Conservation (phyloP, 2,113 vertebrate species). For the Aegotheles bennettii region DNA sequence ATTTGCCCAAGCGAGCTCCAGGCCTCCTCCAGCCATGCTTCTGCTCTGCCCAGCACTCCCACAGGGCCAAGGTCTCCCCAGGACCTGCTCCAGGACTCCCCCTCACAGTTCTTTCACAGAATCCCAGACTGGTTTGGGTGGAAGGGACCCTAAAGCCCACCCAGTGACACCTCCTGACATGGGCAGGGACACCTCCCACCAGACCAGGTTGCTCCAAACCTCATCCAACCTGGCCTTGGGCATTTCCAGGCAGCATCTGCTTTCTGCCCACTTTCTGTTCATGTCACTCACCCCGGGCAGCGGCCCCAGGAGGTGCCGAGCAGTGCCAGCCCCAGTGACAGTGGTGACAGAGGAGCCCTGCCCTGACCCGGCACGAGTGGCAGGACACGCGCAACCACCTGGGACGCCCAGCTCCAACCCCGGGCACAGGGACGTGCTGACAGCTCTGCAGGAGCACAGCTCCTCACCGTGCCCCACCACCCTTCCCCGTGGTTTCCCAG, state of each 20-base stretch:
- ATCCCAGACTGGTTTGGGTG: no score
- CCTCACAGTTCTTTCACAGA: neutral
- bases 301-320: neutral
- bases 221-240: no score
- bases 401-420: neutral
- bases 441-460: neutral
- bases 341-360: neutral
- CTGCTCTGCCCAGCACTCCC: neutral
- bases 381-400: rapidly evolving
- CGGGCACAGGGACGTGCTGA: neutral
- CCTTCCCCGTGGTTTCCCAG: neutral
- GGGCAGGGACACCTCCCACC: no score
- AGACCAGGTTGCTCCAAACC: no score
- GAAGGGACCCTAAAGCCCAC: no score
- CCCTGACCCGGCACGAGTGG: neutral
- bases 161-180: no score
- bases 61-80: neutral
- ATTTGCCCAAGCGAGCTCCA: rapidly evolving
- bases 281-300: rapidly evolving
- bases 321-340: neutral
- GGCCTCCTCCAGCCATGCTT: neutral
- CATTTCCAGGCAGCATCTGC: no score
- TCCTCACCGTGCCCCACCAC: neutral
- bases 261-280: neutral
- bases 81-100: neutral